phyloP scores from a whole-genome alignment of 2,113 vertebrate genomes.

The Ariopsis seemanni region DNA sequence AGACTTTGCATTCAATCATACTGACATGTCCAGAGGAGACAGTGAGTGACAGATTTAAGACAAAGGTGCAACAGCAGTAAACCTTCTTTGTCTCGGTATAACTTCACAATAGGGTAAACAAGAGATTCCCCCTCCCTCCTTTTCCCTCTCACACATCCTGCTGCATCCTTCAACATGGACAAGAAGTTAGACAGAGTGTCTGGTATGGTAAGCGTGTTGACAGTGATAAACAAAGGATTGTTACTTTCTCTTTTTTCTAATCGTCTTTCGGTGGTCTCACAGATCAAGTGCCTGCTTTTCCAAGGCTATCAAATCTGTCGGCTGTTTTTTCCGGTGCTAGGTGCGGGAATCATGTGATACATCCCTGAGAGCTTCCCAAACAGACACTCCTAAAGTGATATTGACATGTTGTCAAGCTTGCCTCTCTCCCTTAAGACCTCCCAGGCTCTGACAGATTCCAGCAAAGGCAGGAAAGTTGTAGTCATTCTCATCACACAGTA shows the following conservation, averaged over 20 bases:
- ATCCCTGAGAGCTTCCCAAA: conserved; percentile 72
- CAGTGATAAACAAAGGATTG: conserved; percentile 79
- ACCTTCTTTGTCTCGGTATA: conserved; percentile 62
- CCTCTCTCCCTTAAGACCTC: conserved; percentile 72
- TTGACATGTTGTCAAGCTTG: conserved; percentile 79
- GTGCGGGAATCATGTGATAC: conserved; percentile 70
- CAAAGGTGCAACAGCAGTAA: conserved; percentile 68
- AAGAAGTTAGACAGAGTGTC: conserved; percentile 71
- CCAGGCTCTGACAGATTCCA: conserved; percentile 71
- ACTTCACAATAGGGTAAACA: conserved; percentile 40
- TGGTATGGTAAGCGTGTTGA: conserved; percentile 73
- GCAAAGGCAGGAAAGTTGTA: conserved; percentile 68
- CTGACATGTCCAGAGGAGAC: conserved; percentile 71
- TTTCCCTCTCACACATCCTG: conserved; percentile 36
- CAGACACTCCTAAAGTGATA: conserved; percentile 74
- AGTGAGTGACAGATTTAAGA: conserved; percentile 74
- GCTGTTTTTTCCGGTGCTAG: conserved; percentile 55
- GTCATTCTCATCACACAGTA: conserved; percentile 66
- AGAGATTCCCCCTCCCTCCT: conserved; percentile 27
- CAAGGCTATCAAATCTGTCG: conserved; percentile 67
- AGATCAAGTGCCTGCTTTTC: conserved; percentile 69
- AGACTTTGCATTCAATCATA: conserved; percentile 74
- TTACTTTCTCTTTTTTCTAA: conserved; percentile 67
- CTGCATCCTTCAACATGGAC: conserved; percentile 43
- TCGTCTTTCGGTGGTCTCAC: conserved; percentile 68